Evolutionary conservation across 2,888 invertebrate species (phyloP).

Genomic region (Teinopalpus imperialis): DNA sequence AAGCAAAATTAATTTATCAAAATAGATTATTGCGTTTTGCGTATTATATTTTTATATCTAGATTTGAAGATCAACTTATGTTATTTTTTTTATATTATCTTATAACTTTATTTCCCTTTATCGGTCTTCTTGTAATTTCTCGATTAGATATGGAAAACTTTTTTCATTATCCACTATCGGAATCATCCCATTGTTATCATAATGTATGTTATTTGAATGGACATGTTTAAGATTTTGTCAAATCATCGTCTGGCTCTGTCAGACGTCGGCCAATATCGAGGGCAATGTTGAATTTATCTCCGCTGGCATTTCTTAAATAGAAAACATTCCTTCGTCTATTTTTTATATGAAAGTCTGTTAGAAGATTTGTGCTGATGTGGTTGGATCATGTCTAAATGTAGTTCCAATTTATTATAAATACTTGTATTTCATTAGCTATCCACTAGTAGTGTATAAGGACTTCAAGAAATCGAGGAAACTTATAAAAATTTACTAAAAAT

Average conservation of each 20-base stretch:
- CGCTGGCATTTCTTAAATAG: slow-evolving; percentile 16
- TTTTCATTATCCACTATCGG: neutral
- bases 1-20: too few relatives aligned
- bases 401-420: too few relatives aligned
- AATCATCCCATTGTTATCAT: slow-evolving; percentile 15
- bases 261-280: slow-evolving; percentile 33
- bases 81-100: neutral
- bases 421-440: too few relatives aligned
- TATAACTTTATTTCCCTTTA: too few relatives aligned
- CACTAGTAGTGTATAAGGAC: too few relatives aligned
- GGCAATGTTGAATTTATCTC: slow-evolving; percentile 16
- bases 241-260: slow-evolving; percentile 31
- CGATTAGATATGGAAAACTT: neutral
- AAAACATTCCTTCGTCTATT: slow-evolving; percentile 12
- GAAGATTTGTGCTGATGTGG: neutral
- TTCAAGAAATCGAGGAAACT: too few relatives aligned
- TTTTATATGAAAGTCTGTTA: neutral
- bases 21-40: too few relatives aligned
- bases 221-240: slow-evolving; percentile 24
- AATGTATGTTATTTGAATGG: slow-evolving; percentile 27
- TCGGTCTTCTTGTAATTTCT: too few relatives aligned
- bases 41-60: too few relatives aligned
- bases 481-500: too few relatives aligned
- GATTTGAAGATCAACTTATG: neutral
- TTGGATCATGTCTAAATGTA: too few relatives aligned